Conservation (phyloP, 2,113 vertebrate species). For the Zapus hudsonius region DNA sequence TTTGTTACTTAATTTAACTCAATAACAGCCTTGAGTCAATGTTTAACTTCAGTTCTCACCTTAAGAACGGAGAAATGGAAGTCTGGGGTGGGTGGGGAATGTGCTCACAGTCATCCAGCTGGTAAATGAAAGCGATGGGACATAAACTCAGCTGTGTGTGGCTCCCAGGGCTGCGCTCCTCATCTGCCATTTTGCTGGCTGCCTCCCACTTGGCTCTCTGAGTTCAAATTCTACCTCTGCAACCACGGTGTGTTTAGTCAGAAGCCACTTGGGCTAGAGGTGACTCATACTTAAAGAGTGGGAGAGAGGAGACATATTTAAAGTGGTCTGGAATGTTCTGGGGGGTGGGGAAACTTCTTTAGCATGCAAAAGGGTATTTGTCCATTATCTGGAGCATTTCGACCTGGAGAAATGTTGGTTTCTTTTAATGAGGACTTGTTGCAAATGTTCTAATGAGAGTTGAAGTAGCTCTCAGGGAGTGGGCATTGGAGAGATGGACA, state of each 20-base stretch:
- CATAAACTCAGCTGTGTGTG: background rate
- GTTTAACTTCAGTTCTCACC: background rate
- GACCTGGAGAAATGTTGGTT: background rate
- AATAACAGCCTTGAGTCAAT: too few relatives aligned
- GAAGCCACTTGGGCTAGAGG: background rate
- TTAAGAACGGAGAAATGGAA: background rate
- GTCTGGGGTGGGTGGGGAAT: background rate
- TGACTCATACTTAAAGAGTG: background rate
- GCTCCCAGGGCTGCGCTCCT: background rate
- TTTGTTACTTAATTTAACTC: background rate
- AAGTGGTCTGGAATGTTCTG: background rate
- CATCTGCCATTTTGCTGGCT: background rate
- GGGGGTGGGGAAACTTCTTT: background rate
- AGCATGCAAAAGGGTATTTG: background rate
- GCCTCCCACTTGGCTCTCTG: background rate
- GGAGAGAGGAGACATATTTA: background rate
- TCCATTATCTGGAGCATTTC: background rate
- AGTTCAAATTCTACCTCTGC: background rate
- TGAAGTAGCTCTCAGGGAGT: background rate
- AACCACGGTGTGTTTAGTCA: fast-evolving
- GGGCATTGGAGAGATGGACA: background rate
- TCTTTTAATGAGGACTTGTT: background rate
- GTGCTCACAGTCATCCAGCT: background rate
- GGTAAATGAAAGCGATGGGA: background rate
- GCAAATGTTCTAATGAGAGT: background rate